Evolutionary conservation across 2,888 invertebrate genomes (phyloP), one percentile per base, ranked within the genome.

Genomic region (Helicoverpa assulta): DNA sequence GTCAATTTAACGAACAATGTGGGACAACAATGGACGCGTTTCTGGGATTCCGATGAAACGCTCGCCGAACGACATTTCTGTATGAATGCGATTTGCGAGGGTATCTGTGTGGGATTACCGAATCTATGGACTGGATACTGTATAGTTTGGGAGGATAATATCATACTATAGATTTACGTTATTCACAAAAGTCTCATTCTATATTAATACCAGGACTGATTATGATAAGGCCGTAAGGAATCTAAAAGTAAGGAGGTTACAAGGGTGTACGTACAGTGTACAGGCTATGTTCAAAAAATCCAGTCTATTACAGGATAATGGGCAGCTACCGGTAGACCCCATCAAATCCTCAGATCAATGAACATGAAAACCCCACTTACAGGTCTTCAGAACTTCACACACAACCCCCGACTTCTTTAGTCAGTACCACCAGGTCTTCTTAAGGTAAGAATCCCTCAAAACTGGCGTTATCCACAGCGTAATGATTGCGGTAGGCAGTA

Each of bases 401-500:
- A 43, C 43, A 43, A 16, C 2, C 40, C 1, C 29, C 29, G 0
- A 3, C 29, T 29, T 6, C 33, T 33, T 33, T 33, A 16, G 8
- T 12, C 18, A 5, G 5, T 10, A 14, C 18, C 10, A 33, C 12
- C 18, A 37, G 18, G 43, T 54, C 26, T 33, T 18, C 26, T 26
- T 16, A 1, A 18, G 47, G 52, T 65, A 70, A 60, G 62, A 73
- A 59, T 70, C 62, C 58, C 58, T 63, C 57, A 56, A 69, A 70
- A 57, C 50, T 67, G 58, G 69, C 76, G 76, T 82, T 73, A 58
- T 70, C 70, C 75, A 70, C 80, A 73, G 70, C 66, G 74, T 73
- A 77, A 65, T 70, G 58, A 71, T 70, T 68, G 80, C 71, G 76
- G 80, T 68, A 72, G 65, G 80, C 65, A 83, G 78, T 79, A 79